Conservation (phyloP, 2,113 vertebrate genomes). For the Carlito syrichta region DNA sequence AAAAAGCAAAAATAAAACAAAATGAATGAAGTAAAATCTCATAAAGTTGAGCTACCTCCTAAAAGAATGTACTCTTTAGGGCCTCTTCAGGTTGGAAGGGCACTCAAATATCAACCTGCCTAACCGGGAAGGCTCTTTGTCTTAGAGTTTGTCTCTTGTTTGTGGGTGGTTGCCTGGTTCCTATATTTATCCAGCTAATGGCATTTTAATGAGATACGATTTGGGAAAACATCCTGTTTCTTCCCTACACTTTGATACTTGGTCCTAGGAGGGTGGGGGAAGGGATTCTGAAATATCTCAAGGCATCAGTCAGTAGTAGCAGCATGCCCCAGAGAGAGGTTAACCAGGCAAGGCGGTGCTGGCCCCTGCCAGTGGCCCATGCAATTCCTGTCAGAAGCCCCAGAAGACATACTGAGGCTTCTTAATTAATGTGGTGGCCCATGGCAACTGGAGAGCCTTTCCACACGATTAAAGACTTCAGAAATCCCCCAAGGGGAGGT, state of each 20-base stretch:
- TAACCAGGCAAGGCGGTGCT: background rate
- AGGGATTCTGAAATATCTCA: background rate
- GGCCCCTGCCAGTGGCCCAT: background rate
- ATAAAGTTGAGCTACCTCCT: background rate
- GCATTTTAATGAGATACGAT: background rate
- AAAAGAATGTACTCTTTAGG: background rate
- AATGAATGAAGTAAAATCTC: background rate
- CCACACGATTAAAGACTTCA: conserved; percentile 59
- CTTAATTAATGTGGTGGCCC: conserved; percentile 65
- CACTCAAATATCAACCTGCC: background rate
- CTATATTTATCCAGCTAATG: background rate
- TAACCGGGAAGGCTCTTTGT: background rate
- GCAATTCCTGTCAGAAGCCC: background rate
- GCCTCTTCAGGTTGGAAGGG: background rate
- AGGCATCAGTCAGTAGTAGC: background rate
- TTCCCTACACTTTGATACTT: background rate
- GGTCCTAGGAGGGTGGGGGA: background rate
- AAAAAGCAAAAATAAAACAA: background rate
- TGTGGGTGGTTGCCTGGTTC: background rate
- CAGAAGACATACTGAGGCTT: conserved; percentile 30
- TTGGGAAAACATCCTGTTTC: background rate
- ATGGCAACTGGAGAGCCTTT: conserved; percentile 66
- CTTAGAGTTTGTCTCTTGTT: background rate
- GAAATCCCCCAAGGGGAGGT: conserved; percentile 57
- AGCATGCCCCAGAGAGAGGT: background rate